These are phyloP conservation scores for Ceriagrion tenellum DNA, from an alignment of 2,888 invertebrate species.

Conservation along the genomic window DNA sequence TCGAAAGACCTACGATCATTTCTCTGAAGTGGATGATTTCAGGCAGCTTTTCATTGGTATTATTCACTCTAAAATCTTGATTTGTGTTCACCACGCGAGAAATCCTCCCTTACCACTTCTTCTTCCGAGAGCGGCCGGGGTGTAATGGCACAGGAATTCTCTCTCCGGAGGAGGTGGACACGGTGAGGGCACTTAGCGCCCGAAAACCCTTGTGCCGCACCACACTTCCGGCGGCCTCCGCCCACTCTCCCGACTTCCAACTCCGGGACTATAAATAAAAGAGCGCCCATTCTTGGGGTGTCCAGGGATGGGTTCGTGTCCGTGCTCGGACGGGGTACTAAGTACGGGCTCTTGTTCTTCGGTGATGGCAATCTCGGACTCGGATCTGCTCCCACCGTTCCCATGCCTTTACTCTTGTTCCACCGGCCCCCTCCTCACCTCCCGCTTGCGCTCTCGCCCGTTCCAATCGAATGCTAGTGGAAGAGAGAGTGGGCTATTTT, in stretches of 20 bases:
- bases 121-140: not conserved
- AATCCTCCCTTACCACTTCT: not conserved
- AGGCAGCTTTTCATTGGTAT: not conserved
- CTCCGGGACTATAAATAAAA: constrained; percentile 53
- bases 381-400: constrained; percentile 37
- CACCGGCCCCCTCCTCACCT: not conserved
- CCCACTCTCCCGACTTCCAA: not conserved
- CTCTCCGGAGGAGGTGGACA: not conserved
- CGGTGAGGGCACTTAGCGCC: constrained; percentile 16
- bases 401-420: not conserved
- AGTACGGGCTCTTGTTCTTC: constrained; percentile 60
- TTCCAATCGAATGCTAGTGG: constrained; percentile 5
- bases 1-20: no score
- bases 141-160: not conserved
- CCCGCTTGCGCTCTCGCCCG: not conserved
- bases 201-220: constrained; percentile 10
- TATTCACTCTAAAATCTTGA: not conserved
- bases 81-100: not conserved
- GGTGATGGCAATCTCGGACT: constrained; percentile 26
- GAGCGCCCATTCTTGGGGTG: constrained; percentile 41
- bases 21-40: no score
- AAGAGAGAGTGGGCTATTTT: constrained; percentile 24
- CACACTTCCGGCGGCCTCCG: constrained; percentile 21
- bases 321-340: constrained; percentile 38
- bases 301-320: constrained; percentile 7